A percentile compares a stretch with the other conserved stretches of the same genome.
These are phyloP conservation scores for Anastrepha ludens DNA, from an alignment of 1,140 invertebrate species.

Conservation along the genomic window DNA sequence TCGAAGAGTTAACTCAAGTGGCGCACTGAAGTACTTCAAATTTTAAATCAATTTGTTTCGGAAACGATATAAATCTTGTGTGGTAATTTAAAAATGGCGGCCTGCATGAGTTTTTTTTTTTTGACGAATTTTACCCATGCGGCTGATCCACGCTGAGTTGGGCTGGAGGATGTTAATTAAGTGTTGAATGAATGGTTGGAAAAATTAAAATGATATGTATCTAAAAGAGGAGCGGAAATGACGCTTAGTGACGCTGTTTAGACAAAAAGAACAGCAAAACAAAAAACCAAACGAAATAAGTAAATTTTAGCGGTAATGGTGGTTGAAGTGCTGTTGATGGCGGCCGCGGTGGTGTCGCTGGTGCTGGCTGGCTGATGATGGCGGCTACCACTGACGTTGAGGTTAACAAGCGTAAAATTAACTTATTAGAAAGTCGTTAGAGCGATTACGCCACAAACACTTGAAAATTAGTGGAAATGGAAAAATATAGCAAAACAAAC, in stretches of 20 bases:
- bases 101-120: not conserved
- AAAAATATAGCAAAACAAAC: not conserved
- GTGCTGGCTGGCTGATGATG: constrained; percentile 50
- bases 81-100: not conserved
- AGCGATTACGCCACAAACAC: constrained; percentile 45
- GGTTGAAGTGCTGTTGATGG: not conserved
- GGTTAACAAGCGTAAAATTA: constrained; percentile 59
- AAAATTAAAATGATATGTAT: constrained; percentile 24
- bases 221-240: constrained; percentile 38
- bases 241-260: constrained; percentile 33
- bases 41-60: constrained; percentile 18
- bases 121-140: not conserved
- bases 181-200: constrained; percentile 32
- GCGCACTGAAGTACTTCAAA: not conserved
- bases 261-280: not conserved
- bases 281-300: not conserved
- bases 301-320: constrained; percentile 12
- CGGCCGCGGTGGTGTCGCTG: not conserved
- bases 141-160: not conserved
- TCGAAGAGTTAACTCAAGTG: not conserved
- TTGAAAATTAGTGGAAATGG: constrained; percentile 47
- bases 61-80: constrained; percentile 15
- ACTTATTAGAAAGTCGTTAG: constrained; percentile 58
- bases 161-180: constrained; percentile 6
- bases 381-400: not conserved